Percentiles rank a stretch among this genome's conserved stretches.
phyloP scores from a whole-genome alignment of 2,888 invertebrate genomes.

The Endotricha flammealis region DNA sequence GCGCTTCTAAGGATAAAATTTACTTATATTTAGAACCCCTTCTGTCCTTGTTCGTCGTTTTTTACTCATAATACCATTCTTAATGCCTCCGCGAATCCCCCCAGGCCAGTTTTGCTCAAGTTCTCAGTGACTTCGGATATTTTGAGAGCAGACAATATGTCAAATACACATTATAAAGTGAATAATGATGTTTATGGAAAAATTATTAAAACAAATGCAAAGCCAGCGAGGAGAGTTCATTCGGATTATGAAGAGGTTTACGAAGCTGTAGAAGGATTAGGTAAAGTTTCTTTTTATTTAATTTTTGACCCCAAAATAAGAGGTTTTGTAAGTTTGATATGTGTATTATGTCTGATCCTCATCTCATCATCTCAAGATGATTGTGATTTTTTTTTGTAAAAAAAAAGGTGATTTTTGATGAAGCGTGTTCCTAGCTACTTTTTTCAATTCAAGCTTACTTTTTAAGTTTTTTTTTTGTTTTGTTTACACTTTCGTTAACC shows the following conservation, averaged over 20 bases:
- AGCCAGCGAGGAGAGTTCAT: slow-evolving; percentile 26
- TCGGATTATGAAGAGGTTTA: slow-evolving; percentile 60
- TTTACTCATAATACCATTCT: slow-evolving; percentile 27
- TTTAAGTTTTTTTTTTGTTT: no score
- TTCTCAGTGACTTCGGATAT: slow-evolving; percentile 28
- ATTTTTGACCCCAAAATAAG: no score
- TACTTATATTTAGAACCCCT: slow-evolving; percentile 72
- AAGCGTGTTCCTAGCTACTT: no score
- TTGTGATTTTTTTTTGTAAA: no score
- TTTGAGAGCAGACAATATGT: slow-evolving; percentile 37
- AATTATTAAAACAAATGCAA: slow-evolving; percentile 52
- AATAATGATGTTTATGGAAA: slow-evolving; percentile 70
- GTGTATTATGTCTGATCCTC: no score
- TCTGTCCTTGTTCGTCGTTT: slow-evolving; percentile 50
- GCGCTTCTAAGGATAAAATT: slow-evolving; percentile 56
- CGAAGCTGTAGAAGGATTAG: slow-evolving; percentile 63
- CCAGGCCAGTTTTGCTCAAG: slow-evolving; percentile 44
- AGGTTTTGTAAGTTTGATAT: no score
- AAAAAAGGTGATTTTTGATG: no score
- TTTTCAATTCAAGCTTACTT: no score
- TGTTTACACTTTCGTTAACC: no score
- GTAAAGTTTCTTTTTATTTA: no score
- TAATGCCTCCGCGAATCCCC: slow-evolving; percentile 42
- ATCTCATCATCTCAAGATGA: no score
- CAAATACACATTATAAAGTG: slow-evolving; percentile 60